These are phyloP conservation scores for Carterocephalus palaemon DNA, from an alignment of 2,888 invertebrate genomes.

Conservation along the genomic window DNA sequence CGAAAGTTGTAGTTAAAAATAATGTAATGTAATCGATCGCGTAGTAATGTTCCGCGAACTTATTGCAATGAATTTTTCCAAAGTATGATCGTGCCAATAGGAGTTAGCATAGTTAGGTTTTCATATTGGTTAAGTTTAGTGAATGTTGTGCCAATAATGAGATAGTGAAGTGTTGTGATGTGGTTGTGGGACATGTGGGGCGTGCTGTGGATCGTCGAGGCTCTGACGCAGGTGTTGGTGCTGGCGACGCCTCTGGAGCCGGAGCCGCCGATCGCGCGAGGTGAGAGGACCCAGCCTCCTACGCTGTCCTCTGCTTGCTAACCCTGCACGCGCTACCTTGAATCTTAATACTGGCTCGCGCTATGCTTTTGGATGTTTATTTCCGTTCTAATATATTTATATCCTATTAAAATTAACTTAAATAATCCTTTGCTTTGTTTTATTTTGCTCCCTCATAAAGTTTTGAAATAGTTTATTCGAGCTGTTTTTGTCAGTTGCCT, in stretches of 20 bases:
- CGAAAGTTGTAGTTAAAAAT: slow-evolving; percentile 47
- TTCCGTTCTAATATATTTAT: slow-evolving; percentile 5
- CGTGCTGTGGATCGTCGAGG: slow-evolving; percentile 68
- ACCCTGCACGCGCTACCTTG: slow-evolving; percentile 47
- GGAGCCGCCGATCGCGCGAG: slow-evolving; percentile 59
- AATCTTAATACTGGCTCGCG: slow-evolving; percentile 24
- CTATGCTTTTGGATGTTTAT: slow-evolving; percentile 10
- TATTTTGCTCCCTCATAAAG: too few species aligned
- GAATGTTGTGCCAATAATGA: slow-evolving; percentile 78
- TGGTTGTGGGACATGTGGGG: slow-evolving; percentile 77
- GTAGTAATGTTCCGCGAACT: slow-evolving; percentile 42
- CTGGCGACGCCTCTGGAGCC: slow-evolving; percentile 68
- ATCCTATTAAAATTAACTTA: not conserved
- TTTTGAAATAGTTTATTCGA: too few species aligned
- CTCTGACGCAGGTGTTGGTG: slow-evolving; percentile 59
- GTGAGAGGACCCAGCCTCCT: slow-evolving; percentile 70
- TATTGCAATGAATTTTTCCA: slow-evolving; percentile 64
- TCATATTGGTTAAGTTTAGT: slow-evolving; percentile 73
- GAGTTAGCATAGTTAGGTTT: slow-evolving; percentile 74
- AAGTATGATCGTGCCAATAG: slow-evolving; percentile 77
- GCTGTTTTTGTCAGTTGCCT: too few species aligned
- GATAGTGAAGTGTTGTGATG: slow-evolving; percentile 79
- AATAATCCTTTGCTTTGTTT: slow-evolving; percentile 5
- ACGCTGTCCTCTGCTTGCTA: slow-evolving; percentile 42
- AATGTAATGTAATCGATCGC: slow-evolving; percentile 69